Evolutionary conservation across 2,888 invertebrate species (phyloP).

Genomic region (Omphaloscelis lunosa): DNA sequence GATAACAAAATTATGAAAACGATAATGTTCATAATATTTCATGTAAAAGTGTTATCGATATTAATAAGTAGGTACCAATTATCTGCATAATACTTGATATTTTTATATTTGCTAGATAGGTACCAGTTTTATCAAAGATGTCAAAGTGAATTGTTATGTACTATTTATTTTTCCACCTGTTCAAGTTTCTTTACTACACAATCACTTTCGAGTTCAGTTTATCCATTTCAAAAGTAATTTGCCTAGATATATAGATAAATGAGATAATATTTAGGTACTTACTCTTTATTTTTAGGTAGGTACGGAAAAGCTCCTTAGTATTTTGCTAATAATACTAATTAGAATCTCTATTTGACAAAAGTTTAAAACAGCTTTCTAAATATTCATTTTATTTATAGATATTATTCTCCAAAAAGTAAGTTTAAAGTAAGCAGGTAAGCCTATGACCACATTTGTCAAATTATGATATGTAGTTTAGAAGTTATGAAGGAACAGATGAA

Average conservation of each 20-base stretch:
- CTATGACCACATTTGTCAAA: no score
- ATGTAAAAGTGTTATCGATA: no score
- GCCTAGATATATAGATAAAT: neutral
- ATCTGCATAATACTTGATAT: slow-evolving; percentile 1
- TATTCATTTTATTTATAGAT: neutral
- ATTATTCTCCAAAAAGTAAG: no score
- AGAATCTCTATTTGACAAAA: neutral
- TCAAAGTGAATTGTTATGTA: slow-evolving; percentile 18
- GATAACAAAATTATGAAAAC: slow-evolving; percentile 9
- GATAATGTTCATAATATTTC: no score
- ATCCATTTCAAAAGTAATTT: neutral
- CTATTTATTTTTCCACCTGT: slow-evolving; percentile 15
- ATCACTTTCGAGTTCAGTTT: neutral
- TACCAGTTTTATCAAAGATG: slow-evolving; percentile 25
- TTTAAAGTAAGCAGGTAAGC: no score
- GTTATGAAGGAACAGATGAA: no score
- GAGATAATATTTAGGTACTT: neutral
- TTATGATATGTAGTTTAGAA: no score
- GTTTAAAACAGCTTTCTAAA: neutral
- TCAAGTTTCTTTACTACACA: slow-evolving; percentile 2
- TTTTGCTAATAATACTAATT: neutral
- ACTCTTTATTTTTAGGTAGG: neutral
- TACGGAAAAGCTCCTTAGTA: neutral
- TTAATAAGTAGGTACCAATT: no score
- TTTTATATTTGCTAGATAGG: slow-evolving; percentile 26